Evolutionary conservation across 2,113 vertebrate species (phyloP), one percentile per base, ranked within the genome.

Genomic region (Cacatua alba): DNA sequence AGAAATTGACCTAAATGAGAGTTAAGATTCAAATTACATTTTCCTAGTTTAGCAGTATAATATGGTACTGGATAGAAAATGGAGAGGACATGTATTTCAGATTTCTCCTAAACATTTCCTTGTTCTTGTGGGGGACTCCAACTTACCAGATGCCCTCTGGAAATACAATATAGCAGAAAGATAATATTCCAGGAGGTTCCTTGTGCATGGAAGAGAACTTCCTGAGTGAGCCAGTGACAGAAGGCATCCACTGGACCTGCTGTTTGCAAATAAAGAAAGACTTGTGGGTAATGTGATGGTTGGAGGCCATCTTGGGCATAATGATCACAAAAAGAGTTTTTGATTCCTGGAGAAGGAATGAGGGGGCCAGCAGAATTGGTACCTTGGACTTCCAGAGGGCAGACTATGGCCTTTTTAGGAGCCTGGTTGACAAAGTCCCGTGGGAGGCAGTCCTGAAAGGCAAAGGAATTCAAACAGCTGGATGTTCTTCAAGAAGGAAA

Each of bases 1-100:
- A 85, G 55, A 84, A 88, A 60, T 28, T 67, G 88, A 14, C 55
- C 31, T 62, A 64, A 90, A 65, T 5, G 5, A 63, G 33, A 79
- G 11, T 62, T 81, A n/a, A 8, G 3, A 63, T 43, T 75, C 35
- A 55, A 35, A 69, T 76, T 76, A 33, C 41, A 31, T 83, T 83
- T 78, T 86, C 9, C 14, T 75, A 21, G 21, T 59, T 39, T 52
- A 48, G 9, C 14, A 55, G 17, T n/a, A 75, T 52, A 62, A 19
- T 1, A 57, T 29, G 14, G 4, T 33, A 52, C 24, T 65, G 33
- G 18, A 53, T 43, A n/a, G 41, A 64, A 95, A 82, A 86, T 5
- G 4, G 31, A 83, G 24, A 83, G 16, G 7, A n/a, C 5, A 51
- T 0, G 1, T 19, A 1, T 23, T 29, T 29, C 49, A 7, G 26